These are phyloP conservation scores for Oryzaephilus surinamensis DNA, from an alignment of 1,140 invertebrate genomes.

Conservation along the genomic window DNA sequence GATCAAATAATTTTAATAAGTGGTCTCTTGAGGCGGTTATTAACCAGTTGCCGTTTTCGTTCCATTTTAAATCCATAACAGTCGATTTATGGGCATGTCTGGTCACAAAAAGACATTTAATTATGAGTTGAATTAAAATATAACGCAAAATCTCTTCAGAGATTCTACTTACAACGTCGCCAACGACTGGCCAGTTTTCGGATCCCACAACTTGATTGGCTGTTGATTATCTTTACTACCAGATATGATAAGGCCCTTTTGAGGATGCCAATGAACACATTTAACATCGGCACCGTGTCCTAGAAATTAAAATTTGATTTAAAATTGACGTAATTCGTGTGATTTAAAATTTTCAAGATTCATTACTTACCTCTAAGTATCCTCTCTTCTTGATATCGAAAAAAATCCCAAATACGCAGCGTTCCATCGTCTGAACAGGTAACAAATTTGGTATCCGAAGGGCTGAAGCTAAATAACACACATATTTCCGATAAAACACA, in stretches of 20 bases:
- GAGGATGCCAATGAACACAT: constrained; percentile 99
- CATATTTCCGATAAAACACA: too few relatives aligned
- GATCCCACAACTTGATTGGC: constrained; percentile 99
- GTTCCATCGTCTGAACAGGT: constrained; percentile 99
- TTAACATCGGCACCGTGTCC: constrained; percentile 99
- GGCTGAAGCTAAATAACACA: constrained; percentile 80
- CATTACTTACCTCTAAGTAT: constrained; percentile 74
- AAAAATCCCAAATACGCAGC: constrained; percentile 97
- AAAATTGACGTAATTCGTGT: constrained; percentile 2
- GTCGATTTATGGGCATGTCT: constrained; percentile 98
- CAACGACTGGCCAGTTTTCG: constrained; percentile 81
- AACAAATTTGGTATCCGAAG: constrained; percentile 96
- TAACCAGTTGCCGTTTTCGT: constrained; percentile 98
- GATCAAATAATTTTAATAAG: constrained; percentile 95
- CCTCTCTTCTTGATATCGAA: constrained; percentile 91
- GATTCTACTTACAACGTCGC: constrained; percentile 60
- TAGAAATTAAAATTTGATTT: constrained; percentile 34
- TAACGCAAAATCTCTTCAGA: too few relatives aligned
- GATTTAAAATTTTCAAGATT: constrained; percentile 1
- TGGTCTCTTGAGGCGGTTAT: constrained; percentile 98
- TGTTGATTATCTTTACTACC: constrained; percentile 99
- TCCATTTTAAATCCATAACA: constrained; percentile 99
- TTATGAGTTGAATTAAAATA: constrained; percentile 2
- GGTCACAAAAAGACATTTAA: constrained; percentile 20
- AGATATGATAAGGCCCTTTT: constrained; percentile 91